A percentile compares a stretch with the other conserved stretches of the same genome.
phyloP scores from a whole-genome alignment of 2,113 vertebrate genomes.

The Uria aalge region DNA sequence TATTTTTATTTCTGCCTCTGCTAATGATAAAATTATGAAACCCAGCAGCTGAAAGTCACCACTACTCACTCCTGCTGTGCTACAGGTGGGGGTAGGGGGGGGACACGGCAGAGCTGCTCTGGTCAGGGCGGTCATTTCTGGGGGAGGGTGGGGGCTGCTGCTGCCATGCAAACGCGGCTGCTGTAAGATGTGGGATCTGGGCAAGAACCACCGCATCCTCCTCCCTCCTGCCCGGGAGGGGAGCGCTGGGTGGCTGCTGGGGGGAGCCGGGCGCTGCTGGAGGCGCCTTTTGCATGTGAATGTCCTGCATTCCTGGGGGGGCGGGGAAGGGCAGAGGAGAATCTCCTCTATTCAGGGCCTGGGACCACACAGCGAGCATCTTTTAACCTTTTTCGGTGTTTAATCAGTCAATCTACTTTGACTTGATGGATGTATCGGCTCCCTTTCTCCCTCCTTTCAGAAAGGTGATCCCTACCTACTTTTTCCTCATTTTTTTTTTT shows the following conservation, averaged over 20 bases:
- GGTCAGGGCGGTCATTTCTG: not conserved
- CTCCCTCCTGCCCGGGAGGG: not conserved
- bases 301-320: conserved; percentile 62
- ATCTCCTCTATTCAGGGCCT: not conserved
- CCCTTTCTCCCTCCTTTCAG: not conserved
- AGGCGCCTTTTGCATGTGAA: conserved; percentile 67
- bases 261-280: not conserved
- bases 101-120: fast-evolving
- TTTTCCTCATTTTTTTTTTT: not conserved
- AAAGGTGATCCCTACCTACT: not conserved
- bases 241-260: not conserved
- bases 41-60: too few species aligned
- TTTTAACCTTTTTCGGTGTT: not conserved
- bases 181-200: not conserved
- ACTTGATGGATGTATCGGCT: not conserved
- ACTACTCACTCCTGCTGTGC: fast-evolving
- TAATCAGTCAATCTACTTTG: not conserved
- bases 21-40: fast-evolving
- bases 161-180: not conserved
- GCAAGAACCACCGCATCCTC: not conserved
- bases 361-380: conserved; percentile 58
- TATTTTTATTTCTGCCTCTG: not conserved
- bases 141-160: not conserved
- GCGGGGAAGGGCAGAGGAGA: not conserved
- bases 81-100: fast-evolving